Conservation (phyloP, 1,140 invertebrate genomes). For the Littorina saxatilis region DNA sequence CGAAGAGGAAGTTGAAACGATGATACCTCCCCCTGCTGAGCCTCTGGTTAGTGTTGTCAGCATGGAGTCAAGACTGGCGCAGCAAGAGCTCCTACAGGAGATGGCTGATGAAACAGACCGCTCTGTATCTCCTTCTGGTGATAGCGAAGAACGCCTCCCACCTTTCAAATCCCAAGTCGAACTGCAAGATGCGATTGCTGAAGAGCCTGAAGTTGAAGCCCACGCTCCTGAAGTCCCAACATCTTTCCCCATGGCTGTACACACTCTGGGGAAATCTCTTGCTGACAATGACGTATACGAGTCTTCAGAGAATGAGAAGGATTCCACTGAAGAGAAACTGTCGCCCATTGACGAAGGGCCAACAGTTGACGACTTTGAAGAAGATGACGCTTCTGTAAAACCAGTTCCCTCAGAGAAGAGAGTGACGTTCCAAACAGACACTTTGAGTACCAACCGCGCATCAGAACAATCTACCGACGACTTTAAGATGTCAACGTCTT, state of each 20-base stretch:
- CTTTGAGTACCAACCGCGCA: conserved; percentile 36
- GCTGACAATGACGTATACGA: conserved; percentile 70
- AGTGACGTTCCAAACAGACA: conserved; percentile 68
- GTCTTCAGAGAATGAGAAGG: conserved; percentile 68
- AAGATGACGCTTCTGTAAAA: conserved; percentile 56
- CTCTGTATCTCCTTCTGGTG: conserved; percentile 66
- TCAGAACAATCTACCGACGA: conserved; percentile 66
- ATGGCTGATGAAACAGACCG: conserved; percentile 65
- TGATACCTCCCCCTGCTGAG: conserved; percentile 29
- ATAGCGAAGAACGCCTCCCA: conserved; percentile 56
- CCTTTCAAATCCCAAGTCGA: conserved; percentile 57
- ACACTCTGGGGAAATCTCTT: conserved; percentile 60
- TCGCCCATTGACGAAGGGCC: conserved; percentile 70
- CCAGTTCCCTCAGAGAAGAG: conserved; percentile 55
- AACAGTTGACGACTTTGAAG: conserved; percentile 56
- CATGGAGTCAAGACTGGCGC: conserved; percentile 65
- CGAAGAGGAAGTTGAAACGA: conserved; percentile 19
- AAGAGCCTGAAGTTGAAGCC: conserved; percentile 36
- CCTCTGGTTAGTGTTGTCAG: conserved; percentile 61
- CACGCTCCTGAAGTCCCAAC: conserved; percentile 38
- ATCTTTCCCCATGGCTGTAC: conserved; percentile 66
- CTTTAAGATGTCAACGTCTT: conserved; percentile 71
- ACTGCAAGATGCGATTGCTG: conserved; percentile 44
- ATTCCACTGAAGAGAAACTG: conserved; percentile 69
- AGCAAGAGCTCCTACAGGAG: conserved; percentile 68